Evolutionary conservation across 2,888 invertebrate genomes (phyloP).

Genomic region (Drosophila helvetica): DNA sequence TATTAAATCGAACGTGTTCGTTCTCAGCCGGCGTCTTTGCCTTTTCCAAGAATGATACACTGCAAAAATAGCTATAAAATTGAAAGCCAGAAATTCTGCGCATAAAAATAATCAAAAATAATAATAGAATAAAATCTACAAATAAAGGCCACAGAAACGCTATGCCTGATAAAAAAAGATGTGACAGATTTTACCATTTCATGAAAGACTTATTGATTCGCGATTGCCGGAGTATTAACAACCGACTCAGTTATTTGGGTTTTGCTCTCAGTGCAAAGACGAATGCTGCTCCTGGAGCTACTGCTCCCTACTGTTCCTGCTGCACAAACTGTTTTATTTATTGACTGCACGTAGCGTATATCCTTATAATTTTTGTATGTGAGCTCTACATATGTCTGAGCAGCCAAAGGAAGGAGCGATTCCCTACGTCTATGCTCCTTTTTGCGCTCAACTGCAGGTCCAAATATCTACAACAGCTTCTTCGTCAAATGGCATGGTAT

Average conservation of each 20-base stretch:
- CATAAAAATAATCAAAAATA: not conserved
- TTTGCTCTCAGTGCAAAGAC: constrained; percentile 8
- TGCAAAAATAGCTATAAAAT: no score
- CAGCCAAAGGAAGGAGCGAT: constrained; percentile 5
- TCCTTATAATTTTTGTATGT: constrained; percentile 77
- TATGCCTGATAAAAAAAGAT: no score
- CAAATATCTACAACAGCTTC: constrained; percentile 75
- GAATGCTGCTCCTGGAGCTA: constrained; percentile 28
- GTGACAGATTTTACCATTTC: no score
- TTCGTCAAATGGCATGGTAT: constrained; percentile 59
- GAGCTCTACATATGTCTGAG: constrained; percentile 61
- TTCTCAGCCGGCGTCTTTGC: constrained; percentile 43
- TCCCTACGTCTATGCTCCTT: constrained; percentile 53
- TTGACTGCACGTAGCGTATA: constrained; percentile 78
- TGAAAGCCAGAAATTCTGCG: not conserved
- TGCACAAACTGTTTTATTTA: constrained; percentile 76
- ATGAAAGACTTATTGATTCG: not conserved
- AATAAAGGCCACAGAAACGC: no score
- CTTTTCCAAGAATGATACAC: not conserved
- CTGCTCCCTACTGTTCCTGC: constrained; percentile 22
- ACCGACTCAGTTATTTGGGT: not conserved
- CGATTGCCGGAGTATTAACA: no score
- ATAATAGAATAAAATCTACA: no score
- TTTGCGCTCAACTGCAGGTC: constrained; percentile 74
- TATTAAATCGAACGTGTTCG: constrained; percentile 75